These are phyloP conservation scores for Scaptomyza reducta DNA, from an alignment of 2,888 invertebrate genomes.

Conservation along the genomic window DNA sequence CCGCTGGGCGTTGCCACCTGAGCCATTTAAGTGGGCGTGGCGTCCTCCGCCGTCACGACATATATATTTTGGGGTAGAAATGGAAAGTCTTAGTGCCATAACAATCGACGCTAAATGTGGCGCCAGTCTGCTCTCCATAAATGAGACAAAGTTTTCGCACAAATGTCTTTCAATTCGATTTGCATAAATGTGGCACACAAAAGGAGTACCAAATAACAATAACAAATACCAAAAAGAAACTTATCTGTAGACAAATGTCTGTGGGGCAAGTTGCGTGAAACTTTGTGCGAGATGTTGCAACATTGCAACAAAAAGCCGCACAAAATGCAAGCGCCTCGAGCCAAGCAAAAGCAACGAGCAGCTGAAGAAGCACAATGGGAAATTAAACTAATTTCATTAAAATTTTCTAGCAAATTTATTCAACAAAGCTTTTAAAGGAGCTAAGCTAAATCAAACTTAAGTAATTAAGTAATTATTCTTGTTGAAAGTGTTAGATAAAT, in stretches of 20 bases:
- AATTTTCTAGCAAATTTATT: background rate
- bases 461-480: background rate
- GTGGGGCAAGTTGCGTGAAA: conserved; percentile 23
- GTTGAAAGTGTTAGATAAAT: background rate
- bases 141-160: conserved; percentile 31
- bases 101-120: conserved; percentile 25
- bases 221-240: conserved; percentile 5
- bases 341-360: conserved; percentile 1
- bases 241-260: conserved; percentile 7
- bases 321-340: conserved; percentile 26
- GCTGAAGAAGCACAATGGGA: conserved; percentile 22
- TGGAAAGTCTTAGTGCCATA: conserved; percentile 21
- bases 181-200: conserved; percentile 46
- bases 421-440: background rate
- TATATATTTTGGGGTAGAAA: conserved; percentile 15
- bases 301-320: conserved; percentile 8
- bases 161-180: conserved; percentile 43
- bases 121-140: conserved; percentile 33
- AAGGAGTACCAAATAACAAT: conserved; percentile 15
- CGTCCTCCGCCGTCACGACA: background rate
- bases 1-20: conserved; percentile 52
- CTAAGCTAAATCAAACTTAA: background rate
- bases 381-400: background rate
- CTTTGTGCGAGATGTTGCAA: conserved; percentile 40
- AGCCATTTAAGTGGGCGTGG: conserved; percentile 35